Conservation (phyloP, 1,140 invertebrate species). For the Calliopsis andreniformis region DNA sequence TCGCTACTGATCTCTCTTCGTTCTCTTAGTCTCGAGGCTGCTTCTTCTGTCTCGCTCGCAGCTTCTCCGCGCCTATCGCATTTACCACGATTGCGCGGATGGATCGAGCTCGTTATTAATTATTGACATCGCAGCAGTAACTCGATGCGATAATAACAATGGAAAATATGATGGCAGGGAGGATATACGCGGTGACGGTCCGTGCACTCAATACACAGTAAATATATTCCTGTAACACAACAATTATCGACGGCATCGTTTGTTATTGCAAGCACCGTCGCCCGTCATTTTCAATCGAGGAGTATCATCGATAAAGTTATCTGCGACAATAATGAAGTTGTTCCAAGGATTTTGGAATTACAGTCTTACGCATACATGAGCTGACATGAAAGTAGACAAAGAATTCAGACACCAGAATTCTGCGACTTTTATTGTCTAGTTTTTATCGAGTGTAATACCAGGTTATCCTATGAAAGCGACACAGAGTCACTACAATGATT, state of each 20-base stretch:
- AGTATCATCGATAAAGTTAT: constrained; percentile 28
- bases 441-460: too few species aligned
- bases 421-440: too few species aligned
- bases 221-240: constrained; percentile 55
- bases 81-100: background rate
- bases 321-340: constrained; percentile 12
- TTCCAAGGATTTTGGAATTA: too few species aligned
- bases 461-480: too few species aligned
- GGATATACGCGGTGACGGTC: constrained; percentile 24
- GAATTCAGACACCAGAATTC: too few species aligned
- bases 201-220: constrained; percentile 19
- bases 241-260: constrained; percentile 52
- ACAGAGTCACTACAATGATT: too few species aligned
- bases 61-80: background rate
- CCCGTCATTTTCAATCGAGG: constrained; percentile 28
- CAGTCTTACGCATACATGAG: too few species aligned
- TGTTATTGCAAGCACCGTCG: constrained; percentile 37
- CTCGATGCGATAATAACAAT: constrained; percentile 37
- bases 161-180: constrained; percentile 52
- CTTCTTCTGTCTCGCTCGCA: background rate
- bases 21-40: background rate
- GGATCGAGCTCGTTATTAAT: constrained; percentile 50
- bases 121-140: constrained; percentile 44
- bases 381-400: too few species aligned
- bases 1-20: too few species aligned